Evolutionary conservation across 2,888 invertebrate genomes (phyloP).

Genomic region (Notodonta ziczac): DNA sequence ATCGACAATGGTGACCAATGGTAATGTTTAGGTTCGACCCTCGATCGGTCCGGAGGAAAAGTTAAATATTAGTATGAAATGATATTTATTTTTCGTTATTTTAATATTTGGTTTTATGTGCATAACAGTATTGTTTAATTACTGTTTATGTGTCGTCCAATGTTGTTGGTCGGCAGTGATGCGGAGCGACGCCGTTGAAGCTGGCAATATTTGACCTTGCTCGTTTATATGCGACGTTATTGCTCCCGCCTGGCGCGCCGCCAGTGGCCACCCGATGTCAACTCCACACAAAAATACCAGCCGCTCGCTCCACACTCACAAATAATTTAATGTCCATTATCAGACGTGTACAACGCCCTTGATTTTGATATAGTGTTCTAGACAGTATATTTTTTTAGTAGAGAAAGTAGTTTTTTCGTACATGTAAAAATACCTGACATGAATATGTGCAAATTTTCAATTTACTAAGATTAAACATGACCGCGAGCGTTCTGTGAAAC

Average conservation of each 20-base stretch:
- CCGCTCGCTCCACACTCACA: slow-evolving; percentile 44
- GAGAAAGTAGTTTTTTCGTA: neutral
- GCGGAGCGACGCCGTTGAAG: slow-evolving; percentile 49
- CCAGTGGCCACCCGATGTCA: slow-evolving; percentile 73
- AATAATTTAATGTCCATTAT: slow-evolving; percentile 28
- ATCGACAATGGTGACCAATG: too few relatives aligned
- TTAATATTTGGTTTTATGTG: neutral
- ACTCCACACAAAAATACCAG: slow-evolving; percentile 77
- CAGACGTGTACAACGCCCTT: slow-evolving; percentile 26
- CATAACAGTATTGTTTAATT: slow-evolving; percentile 1
- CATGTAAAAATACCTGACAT: neutral
- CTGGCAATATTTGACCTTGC: slow-evolving; percentile 81
- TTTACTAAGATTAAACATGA: too few relatives aligned
- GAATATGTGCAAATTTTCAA: neutral
- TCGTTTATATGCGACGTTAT: slow-evolving; percentile 72
- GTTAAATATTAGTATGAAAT: too few relatives aligned
- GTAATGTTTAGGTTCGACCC: too few relatives aligned
- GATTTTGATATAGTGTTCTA: slow-evolving; percentile 18
- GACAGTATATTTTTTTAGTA: neutral
- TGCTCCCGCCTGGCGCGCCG: slow-evolving; percentile 63
- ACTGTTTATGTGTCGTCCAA: slow-evolving; percentile 21
- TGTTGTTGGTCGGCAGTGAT: slow-evolving; percentile 46
- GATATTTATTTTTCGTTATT: too few relatives aligned
- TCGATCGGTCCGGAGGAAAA: too few relatives aligned
- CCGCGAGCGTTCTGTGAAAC: too few relatives aligned